These are phyloP conservation scores for Acronicta aceris DNA, from an alignment of 2,888 invertebrate genomes.

Conservation along the genomic window DNA sequence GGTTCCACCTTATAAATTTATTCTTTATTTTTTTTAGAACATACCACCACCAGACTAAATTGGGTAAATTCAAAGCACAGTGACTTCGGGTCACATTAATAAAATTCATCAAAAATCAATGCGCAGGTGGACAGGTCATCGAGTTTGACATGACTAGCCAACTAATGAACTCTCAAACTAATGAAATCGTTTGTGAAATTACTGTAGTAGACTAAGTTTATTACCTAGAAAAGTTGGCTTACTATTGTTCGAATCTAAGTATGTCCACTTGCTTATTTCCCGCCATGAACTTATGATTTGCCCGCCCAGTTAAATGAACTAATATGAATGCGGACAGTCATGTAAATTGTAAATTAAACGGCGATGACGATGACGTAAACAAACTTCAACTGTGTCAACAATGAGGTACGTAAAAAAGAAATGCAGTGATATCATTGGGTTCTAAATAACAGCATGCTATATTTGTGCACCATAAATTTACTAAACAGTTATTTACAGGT, in stretches of 20 bases:
- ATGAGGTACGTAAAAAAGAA: slow-evolving; percentile 22
- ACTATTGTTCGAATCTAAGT: slow-evolving; percentile 8
- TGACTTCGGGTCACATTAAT: too few species aligned
- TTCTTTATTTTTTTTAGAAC: too few species aligned
- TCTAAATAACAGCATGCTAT: too few species aligned
- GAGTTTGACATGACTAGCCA: too few species aligned
- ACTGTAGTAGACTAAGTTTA: not conserved
- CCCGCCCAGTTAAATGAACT: slow-evolving; percentile 11
- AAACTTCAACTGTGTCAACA: slow-evolving; percentile 26
- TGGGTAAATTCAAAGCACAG: too few species aligned
- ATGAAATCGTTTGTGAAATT: not conserved
- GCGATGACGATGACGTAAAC: slow-evolving; percentile 23
- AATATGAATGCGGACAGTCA: not conserved
- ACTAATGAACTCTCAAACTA: too few species aligned
- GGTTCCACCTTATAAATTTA: too few species aligned
- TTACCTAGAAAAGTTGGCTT: not conserved
- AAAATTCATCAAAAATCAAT: too few species aligned
- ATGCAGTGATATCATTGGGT: slow-evolving; percentile 11
- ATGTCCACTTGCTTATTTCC: not conserved
- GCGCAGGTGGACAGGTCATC: too few species aligned
- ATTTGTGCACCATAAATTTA: too few species aligned
- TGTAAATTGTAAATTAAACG: slow-evolving; percentile 6
- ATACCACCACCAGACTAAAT: too few species aligned
- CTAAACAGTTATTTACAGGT: too few species aligned
- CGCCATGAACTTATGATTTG: slow-evolving; percentile 16